Evolutionary conservation across 2,797 vertebrate species (phyloP), one percentile per base, ranked within the genome.

Genomic region (Peromyscus attwateri): DNA sequence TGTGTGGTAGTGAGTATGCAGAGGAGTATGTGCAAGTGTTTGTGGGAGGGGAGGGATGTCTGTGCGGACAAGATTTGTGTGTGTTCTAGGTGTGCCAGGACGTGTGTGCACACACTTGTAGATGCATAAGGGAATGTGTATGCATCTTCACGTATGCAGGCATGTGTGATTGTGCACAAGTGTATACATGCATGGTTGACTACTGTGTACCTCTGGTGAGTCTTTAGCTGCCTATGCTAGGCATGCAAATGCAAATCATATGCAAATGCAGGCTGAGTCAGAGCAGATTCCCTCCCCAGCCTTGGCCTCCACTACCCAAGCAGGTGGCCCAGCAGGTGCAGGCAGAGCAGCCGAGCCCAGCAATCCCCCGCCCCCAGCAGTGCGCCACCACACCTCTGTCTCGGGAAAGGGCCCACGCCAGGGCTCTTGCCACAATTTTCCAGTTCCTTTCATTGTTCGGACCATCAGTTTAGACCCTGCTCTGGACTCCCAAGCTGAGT

Each of bases 191-290:
- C 19, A 21, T 40, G 34, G 60, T 40, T 93, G 80, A 31, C 21
- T 31, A 57, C 1, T 16, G 62, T 23, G 27, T 55, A 29, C 60
- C 29, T 37, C 10, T 2, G 52, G 57, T 91, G n/a, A 94, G 83
- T 77, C 92, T 73, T 83, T 57, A 82, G 82, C 88, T 21, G 31
- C 70, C 76, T 49, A 31, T 46, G 79, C 96, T 29, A 83, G 85
- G 89, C 92, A 97, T 77, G 95, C 31, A 91, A 95, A 96, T 97
- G 95, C 79, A 96, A 97, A 97, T 84, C 21, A 82, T 95, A 95
- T 84, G 92, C 92, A 97, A 96, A 95, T 96, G 0, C 2, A n/a
- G 95, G 77, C 94, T 91, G 79, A 92, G 92, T 94, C 95, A 91
- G 57, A 95, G 82, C 89, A 89, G 66, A 88, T 76, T 88, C 88